Percentiles rank a stretch among this genome's conserved stretches.
Evolutionary conservation across 2,797 vertebrate species (phyloP).

Genomic region (Neosilurus mollespiculum): DNA sequence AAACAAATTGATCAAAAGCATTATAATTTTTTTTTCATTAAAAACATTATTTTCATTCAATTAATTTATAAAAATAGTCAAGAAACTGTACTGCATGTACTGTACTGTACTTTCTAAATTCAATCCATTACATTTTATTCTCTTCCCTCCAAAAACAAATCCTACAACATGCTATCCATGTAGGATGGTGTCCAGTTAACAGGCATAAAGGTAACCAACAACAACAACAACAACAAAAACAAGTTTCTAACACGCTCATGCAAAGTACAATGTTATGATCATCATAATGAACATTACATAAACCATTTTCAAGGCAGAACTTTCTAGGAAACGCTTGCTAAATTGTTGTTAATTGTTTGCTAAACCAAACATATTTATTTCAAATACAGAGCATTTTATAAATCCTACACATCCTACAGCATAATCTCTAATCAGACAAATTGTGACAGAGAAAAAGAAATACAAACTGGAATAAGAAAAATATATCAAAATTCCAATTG

Average conservation of each 20-base stretch:
- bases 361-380: slow-evolving; percentile 46
- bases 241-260: neutral
- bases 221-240: neutral
- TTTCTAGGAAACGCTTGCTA: neutral
- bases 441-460: slow-evolving; percentile 50
- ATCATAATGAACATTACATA: neutral
- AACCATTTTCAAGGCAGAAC: neutral
- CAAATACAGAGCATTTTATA: slow-evolving; percentile 32
- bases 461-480: slow-evolving; percentile 17
- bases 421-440: slow-evolving; percentile 51
- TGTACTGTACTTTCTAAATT: neutral
- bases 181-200: neutral
- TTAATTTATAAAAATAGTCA: neutral
- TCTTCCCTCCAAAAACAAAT: neutral
- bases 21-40: neutral
- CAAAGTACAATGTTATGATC: neutral
- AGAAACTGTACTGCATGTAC: neutral
- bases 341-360: slow-evolving; percentile 26
- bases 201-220: neutral
- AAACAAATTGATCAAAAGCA: slow-evolving; percentile 1
- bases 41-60: neutral
- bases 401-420: slow-evolving; percentile 46
- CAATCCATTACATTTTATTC: neutral
- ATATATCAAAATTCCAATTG: neutral
- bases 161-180: neutral